A percentile compares a stretch with the other conserved stretches of the same genome.
Conservation (phyloP, 1,140 invertebrate genomes). For the Platyura marginata region DNA sequence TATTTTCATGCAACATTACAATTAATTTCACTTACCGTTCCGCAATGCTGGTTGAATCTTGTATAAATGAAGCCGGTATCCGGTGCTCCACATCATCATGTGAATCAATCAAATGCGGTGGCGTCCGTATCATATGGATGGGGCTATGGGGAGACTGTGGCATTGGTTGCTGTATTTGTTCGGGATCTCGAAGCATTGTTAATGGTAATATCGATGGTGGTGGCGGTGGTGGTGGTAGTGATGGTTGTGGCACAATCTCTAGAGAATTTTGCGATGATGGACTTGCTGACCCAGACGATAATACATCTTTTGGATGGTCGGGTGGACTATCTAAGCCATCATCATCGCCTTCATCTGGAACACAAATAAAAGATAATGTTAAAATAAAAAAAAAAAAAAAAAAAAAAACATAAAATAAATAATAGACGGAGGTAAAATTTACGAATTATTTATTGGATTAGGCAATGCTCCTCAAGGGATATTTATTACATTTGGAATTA, state of each 20-base stretch:
- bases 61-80: not conserved
- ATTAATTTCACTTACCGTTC: constrained; percentile 4
- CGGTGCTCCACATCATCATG: constrained; percentile 4
- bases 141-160: not conserved
- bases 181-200: not conserved
- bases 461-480: no score
- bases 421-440: constrained; percentile 29
- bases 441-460: no score
- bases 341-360: constrained; percentile 5
- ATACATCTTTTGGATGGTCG: constrained; percentile 3
- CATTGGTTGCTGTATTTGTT: not conserved
- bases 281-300: constrained; percentile 5
- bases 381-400: constrained; percentile 16
- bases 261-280: constrained; percentile 5
- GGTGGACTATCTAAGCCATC: constrained; percentile 1
- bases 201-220: not conserved
- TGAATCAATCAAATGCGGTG: constrained; percentile 9
- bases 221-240: not conserved
- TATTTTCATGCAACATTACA: not conserved
- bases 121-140: not conserved
- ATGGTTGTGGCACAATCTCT: not conserved
- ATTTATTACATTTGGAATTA: not conserved
- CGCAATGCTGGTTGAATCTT: not conserved
- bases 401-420: no score
- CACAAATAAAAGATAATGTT: no score